Conservation (phyloP, 2,113 vertebrate genomes). For the Cynocephalus volans region DNA sequence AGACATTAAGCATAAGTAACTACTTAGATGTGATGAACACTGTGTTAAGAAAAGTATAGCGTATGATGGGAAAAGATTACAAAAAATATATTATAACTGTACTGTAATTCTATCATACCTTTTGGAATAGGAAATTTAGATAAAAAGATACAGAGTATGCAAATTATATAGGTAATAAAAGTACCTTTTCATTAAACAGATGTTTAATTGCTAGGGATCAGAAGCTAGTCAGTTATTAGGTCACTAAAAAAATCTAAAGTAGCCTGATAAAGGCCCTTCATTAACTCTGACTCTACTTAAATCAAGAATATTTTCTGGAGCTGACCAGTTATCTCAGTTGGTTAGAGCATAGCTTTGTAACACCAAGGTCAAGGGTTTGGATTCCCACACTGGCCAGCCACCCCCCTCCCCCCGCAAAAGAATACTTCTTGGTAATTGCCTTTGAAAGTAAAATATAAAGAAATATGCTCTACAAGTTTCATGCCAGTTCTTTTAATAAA, state of each 20-base stretch:
- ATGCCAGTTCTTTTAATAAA: slow-evolving; percentile 63
- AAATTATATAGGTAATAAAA: slow-evolving; percentile 47
- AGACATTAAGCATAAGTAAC: slow-evolving; percentile 10
- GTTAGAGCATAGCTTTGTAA: no score
- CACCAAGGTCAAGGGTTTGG: no score
- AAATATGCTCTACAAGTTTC: slow-evolving; percentile 27
- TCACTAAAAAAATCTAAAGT: slow-evolving; percentile 70
- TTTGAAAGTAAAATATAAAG: slow-evolving; percentile 60
- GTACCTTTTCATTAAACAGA: slow-evolving; percentile 58
- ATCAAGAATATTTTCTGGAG: slow-evolving; percentile 52
- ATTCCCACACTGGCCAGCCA: no score
- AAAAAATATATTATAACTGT: slow-evolving; percentile 45
- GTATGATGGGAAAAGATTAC: neutral
- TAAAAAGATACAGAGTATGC: slow-evolving; percentile 42
- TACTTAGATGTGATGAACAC: slow-evolving; percentile 47
- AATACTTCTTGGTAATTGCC: slow-evolving; percentile 55
- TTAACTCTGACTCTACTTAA: slow-evolving; percentile 58
- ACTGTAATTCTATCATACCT: slow-evolving; percentile 36
- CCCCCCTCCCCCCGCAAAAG: neutral
- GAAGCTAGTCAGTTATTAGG: slow-evolving; percentile 56
- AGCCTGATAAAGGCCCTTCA: slow-evolving; percentile 40
- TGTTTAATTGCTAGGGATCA: slow-evolving; percentile 65
- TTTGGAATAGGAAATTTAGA: slow-evolving; percentile 53
- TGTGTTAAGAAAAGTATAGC: slow-evolving; percentile 16
- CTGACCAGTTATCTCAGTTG: no score